These are phyloP conservation scores for Mico argentatus DNA, from an alignment of 2,797 vertebrate species.

Conservation along the genomic window DNA sequence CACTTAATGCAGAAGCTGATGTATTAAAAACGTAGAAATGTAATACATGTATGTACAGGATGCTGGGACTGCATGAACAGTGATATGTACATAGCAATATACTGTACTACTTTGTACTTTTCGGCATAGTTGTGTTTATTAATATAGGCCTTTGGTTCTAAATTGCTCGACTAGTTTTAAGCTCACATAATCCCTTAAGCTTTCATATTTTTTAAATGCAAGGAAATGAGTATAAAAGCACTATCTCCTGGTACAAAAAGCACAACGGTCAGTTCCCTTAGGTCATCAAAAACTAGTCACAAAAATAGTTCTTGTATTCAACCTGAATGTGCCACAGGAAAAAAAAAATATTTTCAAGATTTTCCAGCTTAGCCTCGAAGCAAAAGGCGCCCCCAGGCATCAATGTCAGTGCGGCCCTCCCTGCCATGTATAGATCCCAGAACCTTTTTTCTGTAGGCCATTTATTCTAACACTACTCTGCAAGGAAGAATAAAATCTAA, in stretches of 20 bases:
- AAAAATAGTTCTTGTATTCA: constrained; percentile 85
- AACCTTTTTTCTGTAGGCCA: constrained; percentile 54
- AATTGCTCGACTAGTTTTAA: constrained; percentile 79
- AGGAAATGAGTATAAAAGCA: constrained; percentile 83
- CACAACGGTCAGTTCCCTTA: constrained; percentile 79
- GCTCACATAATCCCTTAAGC: constrained; percentile 68
- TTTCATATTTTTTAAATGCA: constrained; percentile 68
- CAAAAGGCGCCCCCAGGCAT: constrained; percentile 50
- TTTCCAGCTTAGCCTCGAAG: constrained; percentile 81
- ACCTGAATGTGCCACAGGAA: constrained; percentile 83
- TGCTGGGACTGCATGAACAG: constrained; percentile 83
- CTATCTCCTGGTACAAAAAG: constrained; percentile 84
- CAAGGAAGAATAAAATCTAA: constrained; percentile 79
- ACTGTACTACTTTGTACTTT: constrained; percentile 66
- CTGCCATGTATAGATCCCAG: constrained; percentile 45
- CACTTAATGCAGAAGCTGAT: constrained; percentile 85
- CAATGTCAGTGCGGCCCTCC: constrained; percentile 78
- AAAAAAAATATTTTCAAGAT: constrained; percentile 81
- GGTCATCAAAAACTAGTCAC: constrained; percentile 85
- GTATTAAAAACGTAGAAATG: constrained; percentile 90
- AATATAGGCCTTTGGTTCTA: constrained; percentile 86
- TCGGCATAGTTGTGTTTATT: constrained; percentile 79
- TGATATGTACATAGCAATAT: constrained; percentile 84
- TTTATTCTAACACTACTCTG: constrained; percentile 61
- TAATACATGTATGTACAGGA: constrained; percentile 87